These are phyloP conservation scores for Anseranas semipalmata DNA, from an alignment of 2,113 vertebrate genomes.

Conservation along the genomic window DNA sequence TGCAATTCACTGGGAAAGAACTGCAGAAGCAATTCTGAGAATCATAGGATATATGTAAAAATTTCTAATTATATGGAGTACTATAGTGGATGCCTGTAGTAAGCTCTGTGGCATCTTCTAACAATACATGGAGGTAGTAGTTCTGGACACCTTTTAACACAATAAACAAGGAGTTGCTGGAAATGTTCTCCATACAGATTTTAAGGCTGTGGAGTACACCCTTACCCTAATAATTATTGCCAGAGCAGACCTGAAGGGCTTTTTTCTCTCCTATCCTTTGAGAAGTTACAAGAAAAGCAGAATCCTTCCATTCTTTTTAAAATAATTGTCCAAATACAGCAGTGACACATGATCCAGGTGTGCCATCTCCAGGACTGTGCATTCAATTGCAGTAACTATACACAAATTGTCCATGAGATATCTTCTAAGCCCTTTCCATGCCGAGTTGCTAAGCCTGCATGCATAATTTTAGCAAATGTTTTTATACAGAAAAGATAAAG, in stretches of 20 bases:
- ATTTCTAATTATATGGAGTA: not conserved
- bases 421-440: not conserved
- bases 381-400: not conserved
- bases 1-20: not conserved
- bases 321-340: not conserved
- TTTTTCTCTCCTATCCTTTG: not conserved
- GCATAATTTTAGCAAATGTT: slow-evolving; percentile 37
- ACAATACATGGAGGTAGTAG: not conserved
- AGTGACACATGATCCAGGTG: not conserved
- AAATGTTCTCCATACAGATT: not conserved
- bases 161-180: not conserved
- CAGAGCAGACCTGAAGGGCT: not conserved
- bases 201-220: not conserved
- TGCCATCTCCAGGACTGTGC: slow-evolving; percentile 58
- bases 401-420: not conserved
- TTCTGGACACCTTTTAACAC: not conserved
- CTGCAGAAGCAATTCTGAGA: not conserved
- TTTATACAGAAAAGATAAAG: slow-evolving; percentile 43
- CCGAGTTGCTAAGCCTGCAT: not conserved
- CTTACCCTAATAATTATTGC: not conserved
- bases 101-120: not conserved
- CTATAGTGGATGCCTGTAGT: not conserved
- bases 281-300: not conserved
- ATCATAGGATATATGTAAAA: not conserved
- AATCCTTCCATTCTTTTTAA: not conserved